phyloP scores from a whole-genome alignment of 2,797 vertebrate species.

The Odontamblyopus lacepedii region DNA sequence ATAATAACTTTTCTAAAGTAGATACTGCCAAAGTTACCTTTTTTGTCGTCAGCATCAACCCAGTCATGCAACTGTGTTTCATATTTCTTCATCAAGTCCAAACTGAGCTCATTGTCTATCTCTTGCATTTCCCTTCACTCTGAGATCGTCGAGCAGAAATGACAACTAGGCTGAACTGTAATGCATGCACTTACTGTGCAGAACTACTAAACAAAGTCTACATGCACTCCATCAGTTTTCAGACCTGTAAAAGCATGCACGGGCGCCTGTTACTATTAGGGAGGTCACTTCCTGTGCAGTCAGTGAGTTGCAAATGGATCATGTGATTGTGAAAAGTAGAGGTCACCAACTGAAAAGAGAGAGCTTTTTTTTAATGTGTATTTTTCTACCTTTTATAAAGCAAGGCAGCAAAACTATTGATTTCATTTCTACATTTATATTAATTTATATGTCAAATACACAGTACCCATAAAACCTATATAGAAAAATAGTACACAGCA shows the following conservation, averaged over 20 bases:
- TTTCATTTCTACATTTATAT: not conserved
- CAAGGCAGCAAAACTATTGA: not conserved
- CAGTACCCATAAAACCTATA: not conserved
- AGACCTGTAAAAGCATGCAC: constrained; percentile 22
- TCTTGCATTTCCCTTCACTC: constrained; percentile 20
- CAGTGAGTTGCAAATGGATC: constrained; percentile 44
- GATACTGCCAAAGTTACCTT: constrained; percentile 75
- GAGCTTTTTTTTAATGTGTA: not conserved
- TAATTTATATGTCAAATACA: not conserved
- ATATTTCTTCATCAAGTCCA: constrained; percentile 80
- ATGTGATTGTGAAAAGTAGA: constrained; percentile 59
- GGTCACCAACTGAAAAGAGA: constrained; percentile 65
- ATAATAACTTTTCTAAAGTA: not conserved
- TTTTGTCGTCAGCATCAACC: constrained; percentile 81
- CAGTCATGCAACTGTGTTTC: constrained; percentile 84
- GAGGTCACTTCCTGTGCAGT: constrained; percentile 2
- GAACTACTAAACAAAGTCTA: constrained; percentile 53
- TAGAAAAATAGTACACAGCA: not conserved
- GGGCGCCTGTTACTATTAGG: constrained; percentile 28
- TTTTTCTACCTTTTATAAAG: not conserved
- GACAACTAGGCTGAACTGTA: constrained; percentile 16
- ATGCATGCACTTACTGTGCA: constrained; percentile 49
- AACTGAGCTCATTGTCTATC: constrained; percentile 45
- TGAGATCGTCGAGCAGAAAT: not conserved
- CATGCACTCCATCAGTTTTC: constrained; percentile 58